A percentile compares a stretch with the other conserved stretches of the same genome.
phyloP scores from a whole-genome alignment of 2,113 vertebrate genomes.

The Mesocricetus auratus region DNA sequence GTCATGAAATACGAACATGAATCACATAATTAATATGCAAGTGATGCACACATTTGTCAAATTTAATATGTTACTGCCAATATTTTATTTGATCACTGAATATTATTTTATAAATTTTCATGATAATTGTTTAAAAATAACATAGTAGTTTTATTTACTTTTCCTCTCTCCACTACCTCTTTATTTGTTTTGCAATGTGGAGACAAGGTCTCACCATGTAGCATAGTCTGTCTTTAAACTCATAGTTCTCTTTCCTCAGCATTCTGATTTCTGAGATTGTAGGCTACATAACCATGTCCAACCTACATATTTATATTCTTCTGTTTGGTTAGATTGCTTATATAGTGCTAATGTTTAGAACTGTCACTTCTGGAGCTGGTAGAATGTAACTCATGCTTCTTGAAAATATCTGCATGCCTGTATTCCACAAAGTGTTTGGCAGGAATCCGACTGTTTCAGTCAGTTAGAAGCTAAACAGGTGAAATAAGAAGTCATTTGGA shows the following conservation, averaged over 20 bases:
- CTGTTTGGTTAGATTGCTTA: conserved; percentile 15
- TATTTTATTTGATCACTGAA: conserved; percentile 32
- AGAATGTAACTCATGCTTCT: conserved; percentile 17
- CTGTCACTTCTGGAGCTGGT: background rate
- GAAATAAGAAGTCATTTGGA: conserved; percentile 39
- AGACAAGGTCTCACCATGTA: background rate
- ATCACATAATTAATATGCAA: background rate
- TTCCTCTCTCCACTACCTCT: background rate
- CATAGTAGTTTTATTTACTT: background rate
- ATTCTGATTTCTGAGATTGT: background rate
- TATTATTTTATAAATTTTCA: conserved; percentile 35
- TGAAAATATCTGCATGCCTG: conserved; percentile 36
- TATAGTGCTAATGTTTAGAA: conserved; percentile 12
- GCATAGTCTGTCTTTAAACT: background rate
- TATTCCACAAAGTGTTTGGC: conserved; percentile 45
- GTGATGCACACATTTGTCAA: background rate
- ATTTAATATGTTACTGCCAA: background rate
- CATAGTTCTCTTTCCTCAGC: no score
- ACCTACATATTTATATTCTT: conserved; percentile 23
- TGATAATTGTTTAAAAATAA: background rate
- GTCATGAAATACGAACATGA: conserved; percentile 35
- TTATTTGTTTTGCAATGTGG: background rate
- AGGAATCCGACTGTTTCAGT: conserved; percentile 47
- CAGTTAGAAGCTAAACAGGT: background rate
- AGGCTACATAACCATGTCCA: background rate